Evolutionary conservation across 2,797 vertebrate genomes (phyloP).

Genomic region (Tokudaia tokunoshimensis): DNA sequence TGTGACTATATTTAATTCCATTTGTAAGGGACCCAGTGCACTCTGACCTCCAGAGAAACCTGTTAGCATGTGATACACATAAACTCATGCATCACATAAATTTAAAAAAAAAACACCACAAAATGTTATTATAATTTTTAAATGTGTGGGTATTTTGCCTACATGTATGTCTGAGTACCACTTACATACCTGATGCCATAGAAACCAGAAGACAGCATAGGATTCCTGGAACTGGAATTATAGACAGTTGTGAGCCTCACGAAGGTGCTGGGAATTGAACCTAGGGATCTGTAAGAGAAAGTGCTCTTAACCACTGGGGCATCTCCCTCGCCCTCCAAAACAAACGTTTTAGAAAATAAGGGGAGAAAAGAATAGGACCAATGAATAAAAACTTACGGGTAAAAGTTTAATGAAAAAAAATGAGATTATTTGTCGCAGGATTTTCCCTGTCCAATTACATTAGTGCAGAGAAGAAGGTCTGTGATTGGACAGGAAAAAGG

Average conservation of each 20-base stretch:
- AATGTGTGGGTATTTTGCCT: background rate
- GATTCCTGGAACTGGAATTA: too few species aligned
- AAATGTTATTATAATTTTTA: background rate
- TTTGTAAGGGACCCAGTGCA: background rate
- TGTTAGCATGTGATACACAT: background rate
- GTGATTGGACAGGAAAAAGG: too few species aligned
- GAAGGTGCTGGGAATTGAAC: background rate
- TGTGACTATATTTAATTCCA: background rate
- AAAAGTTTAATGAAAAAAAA: constrained; percentile 54
- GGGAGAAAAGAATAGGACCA: constrained; percentile 3
- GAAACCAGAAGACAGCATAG: too few species aligned
- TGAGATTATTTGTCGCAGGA: background rate
- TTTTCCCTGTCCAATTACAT: too few species aligned
- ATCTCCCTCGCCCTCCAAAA: background rate
- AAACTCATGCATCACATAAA: background rate
- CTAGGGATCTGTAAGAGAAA: background rate
- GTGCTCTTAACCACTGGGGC: background rate
- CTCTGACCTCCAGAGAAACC: background rate
- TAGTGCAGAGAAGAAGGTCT: too few species aligned
- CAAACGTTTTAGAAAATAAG: background rate
- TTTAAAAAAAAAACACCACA: background rate
- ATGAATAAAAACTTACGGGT: background rate
- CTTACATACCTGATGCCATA: too few species aligned
- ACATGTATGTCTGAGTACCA: too few species aligned
- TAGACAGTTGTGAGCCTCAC: too few species aligned